Conservation (phyloP, 2,113 vertebrate species). For the Tragelaphus imberbis region DNA sequence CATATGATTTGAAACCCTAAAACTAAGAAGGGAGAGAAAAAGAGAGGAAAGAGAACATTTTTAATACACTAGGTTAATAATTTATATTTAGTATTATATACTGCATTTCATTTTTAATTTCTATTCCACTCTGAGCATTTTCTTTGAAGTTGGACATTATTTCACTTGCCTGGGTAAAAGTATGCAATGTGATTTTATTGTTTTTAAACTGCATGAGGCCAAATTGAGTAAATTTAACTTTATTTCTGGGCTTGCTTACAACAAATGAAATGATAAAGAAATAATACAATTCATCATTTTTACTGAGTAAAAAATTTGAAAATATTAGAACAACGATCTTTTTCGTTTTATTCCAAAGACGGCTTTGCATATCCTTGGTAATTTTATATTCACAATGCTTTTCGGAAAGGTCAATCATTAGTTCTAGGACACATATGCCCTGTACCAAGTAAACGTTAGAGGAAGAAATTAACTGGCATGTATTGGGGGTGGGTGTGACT, state of each 20-base stretch:
- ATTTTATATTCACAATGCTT: neutral
- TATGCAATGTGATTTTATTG: neutral
- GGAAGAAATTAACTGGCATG: neutral
- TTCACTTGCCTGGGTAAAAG: neutral
- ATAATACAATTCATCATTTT: neutral
- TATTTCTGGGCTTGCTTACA: neutral
- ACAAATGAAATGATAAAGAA: neutral
- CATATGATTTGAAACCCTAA: neutral
- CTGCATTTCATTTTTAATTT: neutral
- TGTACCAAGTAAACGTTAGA: neutral
- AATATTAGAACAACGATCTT: neutral
- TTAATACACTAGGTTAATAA: neutral
- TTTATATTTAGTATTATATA: neutral
- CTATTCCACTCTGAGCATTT: neutral
- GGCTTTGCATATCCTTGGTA: neutral
- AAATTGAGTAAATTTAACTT: neutral
- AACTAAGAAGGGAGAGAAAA: neutral
- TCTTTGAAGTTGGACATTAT: neutral
- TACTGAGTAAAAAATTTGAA: neutral
- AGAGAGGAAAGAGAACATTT: neutral
- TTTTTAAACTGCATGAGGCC: neutral
- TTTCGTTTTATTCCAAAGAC: neutral
- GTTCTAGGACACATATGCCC: neutral
- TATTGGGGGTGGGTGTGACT: neutral
- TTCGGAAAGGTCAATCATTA: neutral